Percentiles rank a stretch among this genome's conserved stretches.
Conservation (phyloP, 1,140 invertebrate genomes). For the Trichogramma pretiosum region DNA sequence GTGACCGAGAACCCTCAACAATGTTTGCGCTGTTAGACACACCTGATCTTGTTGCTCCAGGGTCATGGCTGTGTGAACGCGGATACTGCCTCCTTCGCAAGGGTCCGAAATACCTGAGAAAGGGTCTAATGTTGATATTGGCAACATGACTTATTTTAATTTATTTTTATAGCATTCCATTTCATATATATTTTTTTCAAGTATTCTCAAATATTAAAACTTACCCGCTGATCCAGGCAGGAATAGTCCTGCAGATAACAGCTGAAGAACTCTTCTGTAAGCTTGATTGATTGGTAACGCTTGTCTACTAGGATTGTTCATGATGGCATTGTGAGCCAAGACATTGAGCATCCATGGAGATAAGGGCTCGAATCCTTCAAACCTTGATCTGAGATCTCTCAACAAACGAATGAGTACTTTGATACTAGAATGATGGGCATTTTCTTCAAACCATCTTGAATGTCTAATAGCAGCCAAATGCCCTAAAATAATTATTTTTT, state of each 20-base stretch:
- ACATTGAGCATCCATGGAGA: conserved; percentile 96
- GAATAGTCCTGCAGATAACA: conserved; percentile 89
- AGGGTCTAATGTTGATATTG: neutral
- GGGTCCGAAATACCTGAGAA: conserved; percentile 74
- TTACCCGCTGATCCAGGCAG: conserved; percentile 86
- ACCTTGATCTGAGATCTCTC: conserved; percentile 80
- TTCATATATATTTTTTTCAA: conserved; percentile 1
- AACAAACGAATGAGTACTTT: conserved; percentile 90
- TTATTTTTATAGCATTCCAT: conserved; percentile 9
- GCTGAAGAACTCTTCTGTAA: conserved; percentile 71
- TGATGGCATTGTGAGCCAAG: conserved; percentile 90
- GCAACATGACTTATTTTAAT: neutral
- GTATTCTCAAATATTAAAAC: conserved; percentile 13
- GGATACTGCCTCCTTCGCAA: conserved; percentile 79
- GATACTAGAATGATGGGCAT: conserved; percentile 93
- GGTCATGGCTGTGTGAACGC: conserved; percentile 84
- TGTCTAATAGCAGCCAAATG: conserved; percentile 91
- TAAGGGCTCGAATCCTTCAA: conserved; percentile 81
- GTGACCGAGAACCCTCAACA: conserved; percentile 80
- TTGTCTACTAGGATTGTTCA: conserved; percentile 90
- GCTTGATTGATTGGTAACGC: conserved; percentile 87
- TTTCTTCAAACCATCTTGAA: conserved; percentile 97
- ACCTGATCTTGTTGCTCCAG: conserved; percentile 92
- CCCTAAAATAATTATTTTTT: conserved; percentile 56
- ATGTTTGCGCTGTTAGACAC: conserved; percentile 79